Evolutionary conservation across 1,140 invertebrate species (phyloP), one percentile per base, ranked within the genome.

Genomic region (Oncopodura yosiiana): DNA sequence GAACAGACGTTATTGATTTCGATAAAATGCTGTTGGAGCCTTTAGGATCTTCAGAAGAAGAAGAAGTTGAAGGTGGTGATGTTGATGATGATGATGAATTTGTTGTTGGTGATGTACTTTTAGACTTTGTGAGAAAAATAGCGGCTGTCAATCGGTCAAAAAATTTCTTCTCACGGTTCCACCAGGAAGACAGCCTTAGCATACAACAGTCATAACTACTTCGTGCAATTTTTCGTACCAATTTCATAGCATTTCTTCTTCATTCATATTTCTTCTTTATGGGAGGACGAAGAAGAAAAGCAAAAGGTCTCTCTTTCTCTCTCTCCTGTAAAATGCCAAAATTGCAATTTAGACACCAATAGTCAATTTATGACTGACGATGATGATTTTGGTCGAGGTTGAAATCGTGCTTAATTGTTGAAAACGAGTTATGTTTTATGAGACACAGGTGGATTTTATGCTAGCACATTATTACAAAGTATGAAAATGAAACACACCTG

Each of bases 141-240:
- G 44, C 34, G 44, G 44, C 44, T 30, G 44, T 32, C 27, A 30
- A 30, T 34, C 46, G 38, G 46, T 49, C 32, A 49, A 19, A 26
- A 24, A 49, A 26, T 36, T 37, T 18, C 16, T 34, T 30, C 23
- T 37, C 30, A 16, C 38, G 46, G 26, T 38, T 27, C 32, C 46
- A 49, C 46, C 46, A 49, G 26, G 26, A 30, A 36, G 23, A 36
- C 27, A 49, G 26, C 19, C 46, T 49, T n/a, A n/a, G n/a, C 34
- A 23, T 24, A 49, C 46, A 49, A 49, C 46, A 49, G 46, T 11
- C 32, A 36, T 49, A 38, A 49, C 46, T 34, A 49, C 46, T 49
- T 38, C 46, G 46, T 26, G 46, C 32, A 36, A 21, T 34, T 37
- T 30, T 49, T 38, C 36, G 46, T 49, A 49, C 46, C 36, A 49